Evolutionary conservation across 1,140 invertebrate species (phyloP).

Genomic region (Mya arenaria): DNA sequence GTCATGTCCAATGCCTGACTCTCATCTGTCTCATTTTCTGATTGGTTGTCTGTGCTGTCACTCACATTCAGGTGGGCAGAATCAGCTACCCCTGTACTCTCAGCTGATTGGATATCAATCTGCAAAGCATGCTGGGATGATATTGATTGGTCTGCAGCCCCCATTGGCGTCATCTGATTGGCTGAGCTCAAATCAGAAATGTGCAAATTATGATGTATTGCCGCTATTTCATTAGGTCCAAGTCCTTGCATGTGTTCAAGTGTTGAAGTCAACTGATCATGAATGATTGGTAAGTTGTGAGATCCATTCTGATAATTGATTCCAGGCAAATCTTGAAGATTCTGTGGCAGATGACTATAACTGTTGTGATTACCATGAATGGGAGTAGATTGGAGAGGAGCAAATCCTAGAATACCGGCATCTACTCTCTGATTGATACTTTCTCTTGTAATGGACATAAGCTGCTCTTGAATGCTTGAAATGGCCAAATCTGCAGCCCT

Average conservation of each 20-base stretch:
- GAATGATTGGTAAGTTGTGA: conserved; percentile 5
- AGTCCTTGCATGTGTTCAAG: conserved; percentile 7
- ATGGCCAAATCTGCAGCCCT: conserved; percentile 20
- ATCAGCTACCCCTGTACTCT: conserved; percentile 44
- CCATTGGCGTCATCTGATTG: neutral
- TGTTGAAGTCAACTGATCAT: conserved; percentile 26
- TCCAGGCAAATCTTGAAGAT: conserved; percentile 32
- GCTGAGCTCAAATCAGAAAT: conserved; percentile 14
- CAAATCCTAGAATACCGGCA: neutral
- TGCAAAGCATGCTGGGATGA: neutral
- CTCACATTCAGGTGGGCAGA: conserved; percentile 48
- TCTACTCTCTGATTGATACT: conserved; percentile 29
- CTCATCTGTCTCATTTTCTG: conserved; percentile 44
- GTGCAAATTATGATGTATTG: conserved; percentile 35
- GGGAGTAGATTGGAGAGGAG: conserved; percentile 6
- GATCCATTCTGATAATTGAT: conserved; percentile 22
- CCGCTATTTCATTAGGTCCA: conserved; percentile 23
- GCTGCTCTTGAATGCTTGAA: conserved; percentile 43
- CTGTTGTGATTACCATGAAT: neutral
- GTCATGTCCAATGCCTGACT: conserved; percentile 47
- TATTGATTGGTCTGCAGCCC: conserved; percentile 44
- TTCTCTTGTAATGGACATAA: conserved; percentile 44
- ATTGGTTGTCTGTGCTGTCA: conserved; percentile 37
- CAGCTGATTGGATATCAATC: conserved; percentile 4
- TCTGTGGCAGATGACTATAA: conserved; percentile 37